Evolutionary conservation across 1,140 invertebrate species (phyloP).

Genomic region (Zaprionus vittiger): DNA sequence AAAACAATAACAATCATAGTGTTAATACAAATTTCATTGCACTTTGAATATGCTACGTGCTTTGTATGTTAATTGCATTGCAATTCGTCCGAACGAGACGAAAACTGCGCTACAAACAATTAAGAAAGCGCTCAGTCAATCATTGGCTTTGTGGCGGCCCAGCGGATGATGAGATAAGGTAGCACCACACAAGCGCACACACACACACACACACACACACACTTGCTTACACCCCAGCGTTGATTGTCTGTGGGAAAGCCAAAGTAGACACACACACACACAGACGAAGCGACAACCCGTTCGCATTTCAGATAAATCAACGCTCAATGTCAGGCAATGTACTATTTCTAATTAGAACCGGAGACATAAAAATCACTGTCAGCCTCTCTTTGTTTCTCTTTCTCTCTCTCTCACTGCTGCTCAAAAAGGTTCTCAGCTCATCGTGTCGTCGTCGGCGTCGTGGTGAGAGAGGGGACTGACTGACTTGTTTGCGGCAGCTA

Average conservation of each 20-base stretch:
- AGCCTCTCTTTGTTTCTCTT: constrained; percentile 16
- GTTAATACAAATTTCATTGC: constrained; percentile 72
- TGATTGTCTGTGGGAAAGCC: constrained; percentile 64
- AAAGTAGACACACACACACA: constrained; percentile 37
- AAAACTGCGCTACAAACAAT: constrained; percentile 57
- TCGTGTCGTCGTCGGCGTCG: constrained; percentile 8
- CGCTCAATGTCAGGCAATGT: constrained; percentile 74
- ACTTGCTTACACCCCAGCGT: not conserved
- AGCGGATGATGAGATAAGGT: constrained; percentile 29
- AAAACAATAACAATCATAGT: constrained; percentile 49
- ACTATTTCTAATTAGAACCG: constrained; percentile 79
- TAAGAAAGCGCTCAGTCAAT: constrained; percentile 55
- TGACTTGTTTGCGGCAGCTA: constrained; percentile 64
- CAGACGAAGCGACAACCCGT: constrained; percentile 10
- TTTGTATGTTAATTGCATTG: constrained; percentile 72
- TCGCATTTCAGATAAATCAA: constrained; percentile 73
- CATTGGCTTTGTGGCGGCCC: constrained; percentile 39
- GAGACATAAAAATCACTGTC: constrained; percentile 75
- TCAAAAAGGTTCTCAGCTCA: constrained; percentile 19
- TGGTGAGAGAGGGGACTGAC: not conserved
- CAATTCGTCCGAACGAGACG: constrained; percentile 26
- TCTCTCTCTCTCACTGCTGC: constrained; percentile 4
- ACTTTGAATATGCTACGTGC: constrained; percentile 64
- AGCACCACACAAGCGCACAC: constrained; percentile 10
- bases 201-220: not conserved